Base-by-base conservation (phyloP, 1,140 invertebrate genomes). In the Brachionus angularis region DNA sequence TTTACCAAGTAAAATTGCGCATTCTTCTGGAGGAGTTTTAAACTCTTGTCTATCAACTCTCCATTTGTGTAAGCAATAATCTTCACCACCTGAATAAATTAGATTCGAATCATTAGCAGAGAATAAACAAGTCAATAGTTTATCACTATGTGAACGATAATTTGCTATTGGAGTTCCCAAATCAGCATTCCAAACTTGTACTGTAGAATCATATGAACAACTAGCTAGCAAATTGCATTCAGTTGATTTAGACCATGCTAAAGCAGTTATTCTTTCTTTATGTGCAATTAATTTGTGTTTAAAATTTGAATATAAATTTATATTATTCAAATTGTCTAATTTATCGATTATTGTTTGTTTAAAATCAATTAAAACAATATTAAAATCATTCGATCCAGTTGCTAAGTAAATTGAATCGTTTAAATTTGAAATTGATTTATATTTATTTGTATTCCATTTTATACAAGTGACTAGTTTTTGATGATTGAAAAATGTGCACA, bases 371-470 rank as follows among this genome's bases (percentile, higher is more conserved):
- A 67, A 14, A 1, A 46, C 25, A 1, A 67, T 42, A 36, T 47
- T 67, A 33, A 50, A 67, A 67, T 67, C 62, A 50, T 67, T 67
- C 10, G 62, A 67, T 16, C 62, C 62, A 67, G 39, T 67, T 14
- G 62, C 62, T 31, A 67, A 14, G 21, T 47, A 67, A 2, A 50
- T 21, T 16, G 39, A 2, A 21, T 36, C 18, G 4, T 34, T 12
- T 23, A 18, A 29, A n/a, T 39, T 27, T 5, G 21, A n/a, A n/a
- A n/a, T n/a, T 16, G 39, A 23, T 5, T 67, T 31, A 16, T 42
- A 67, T 10, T 46, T 18, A 8, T 31, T 18, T 23, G 10, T 16
- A 67, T 49, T 67, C 62, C 62, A 67, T 49, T 16, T 67, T 2
- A 67, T 67, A 25, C 16, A 67, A 25, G 42, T 67, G 12, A 67